Conservation (phyloP, 1,140 invertebrate genomes). For the Leptinotarsa defecta region DNA sequence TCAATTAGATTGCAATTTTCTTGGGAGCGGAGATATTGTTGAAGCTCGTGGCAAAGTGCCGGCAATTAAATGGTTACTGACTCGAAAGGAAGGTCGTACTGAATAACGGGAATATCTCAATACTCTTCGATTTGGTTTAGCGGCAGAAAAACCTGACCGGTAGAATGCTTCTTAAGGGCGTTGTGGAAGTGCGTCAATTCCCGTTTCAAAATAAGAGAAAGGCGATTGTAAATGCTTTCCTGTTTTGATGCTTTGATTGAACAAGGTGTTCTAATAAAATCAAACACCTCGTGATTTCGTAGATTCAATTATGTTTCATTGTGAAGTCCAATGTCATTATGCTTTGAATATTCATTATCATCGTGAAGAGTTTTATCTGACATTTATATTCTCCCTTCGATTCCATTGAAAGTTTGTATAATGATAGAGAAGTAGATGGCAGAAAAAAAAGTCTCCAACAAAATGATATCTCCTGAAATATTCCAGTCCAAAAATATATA, state of each 20-base stretch:
- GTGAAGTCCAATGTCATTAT: too few relatives aligned
- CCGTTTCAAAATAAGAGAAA: neutral
- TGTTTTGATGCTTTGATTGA: neutral
- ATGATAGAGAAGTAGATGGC: too few relatives aligned
- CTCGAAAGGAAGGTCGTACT: neutral
- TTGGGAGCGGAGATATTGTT: neutral
- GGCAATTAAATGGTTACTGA: conserved; percentile 2
- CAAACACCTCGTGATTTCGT: too few relatives aligned
- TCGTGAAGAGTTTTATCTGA: too few relatives aligned
- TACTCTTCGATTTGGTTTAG: neutral
- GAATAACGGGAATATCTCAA: neutral
- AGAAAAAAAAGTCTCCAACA: too few relatives aligned
- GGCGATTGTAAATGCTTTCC: neutral
- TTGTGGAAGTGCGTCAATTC: neutral
- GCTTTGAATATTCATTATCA: too few relatives aligned
- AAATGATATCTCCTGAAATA: too few relatives aligned
- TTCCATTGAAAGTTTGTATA: too few relatives aligned
- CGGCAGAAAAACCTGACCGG: neutral
- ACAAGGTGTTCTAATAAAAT: too few relatives aligned
- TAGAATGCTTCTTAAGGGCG: neutral
- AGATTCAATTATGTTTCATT: too few relatives aligned
- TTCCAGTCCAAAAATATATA: too few relatives aligned
- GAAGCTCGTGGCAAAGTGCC: neutral
- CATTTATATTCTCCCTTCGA: too few relatives aligned
- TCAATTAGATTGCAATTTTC: neutral